Evolutionary conservation across 2,888 invertebrate species (phyloP), one percentile per base, ranked within the genome.

Genomic region (Eupithecia subfuscata): DNA sequence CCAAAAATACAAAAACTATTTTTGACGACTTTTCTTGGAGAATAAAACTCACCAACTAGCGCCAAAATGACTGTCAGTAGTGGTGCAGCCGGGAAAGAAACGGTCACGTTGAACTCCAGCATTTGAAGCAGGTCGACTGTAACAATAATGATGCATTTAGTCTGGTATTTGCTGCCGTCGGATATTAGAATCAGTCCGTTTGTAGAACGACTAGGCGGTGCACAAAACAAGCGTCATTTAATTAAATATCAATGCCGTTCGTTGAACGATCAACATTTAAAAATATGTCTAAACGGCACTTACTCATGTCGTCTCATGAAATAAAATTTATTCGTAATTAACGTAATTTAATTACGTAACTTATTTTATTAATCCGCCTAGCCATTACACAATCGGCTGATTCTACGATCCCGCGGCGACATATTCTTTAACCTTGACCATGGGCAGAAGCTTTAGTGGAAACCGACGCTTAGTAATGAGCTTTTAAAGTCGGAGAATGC

Each of bases 41-140:
- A 64, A 8, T 64, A 34, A 34, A 69, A 97, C 98, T 97, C 95
- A 99, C 99, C 99, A 85, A 99, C 99, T 90, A 99, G 96, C 65
- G 99, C 99, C 91, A 99, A 95, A 83, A 99, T 99, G 77, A 99
- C 99, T 8, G 99, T 99, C 82, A 99, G 96, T 71, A 99, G 95
- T 6, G 99, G 99, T 52, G 99, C 99, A 67, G 99, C 98, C 48
- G 99, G 99, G 90, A 99, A 99, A 74, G 97, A 97, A 74, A 99
- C 97, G 4, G 98, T 97, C 78, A 98, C 97, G 95, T 99, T 99
- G 95, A 98, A 98, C 95, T 99, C 99, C 91, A 99, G 95, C 98
- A 99, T 99, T 95, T 99, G 99, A 82, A 99, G 96, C 74, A 99
- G 96, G 92, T 99, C 99, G 89, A 99, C 99, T 99, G 96, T 74